Percentiles rank a stretch among this genome's conserved stretches.
Evolutionary conservation across 2,113 vertebrate genomes (phyloP).

Genomic region (Columba janthina): DNA sequence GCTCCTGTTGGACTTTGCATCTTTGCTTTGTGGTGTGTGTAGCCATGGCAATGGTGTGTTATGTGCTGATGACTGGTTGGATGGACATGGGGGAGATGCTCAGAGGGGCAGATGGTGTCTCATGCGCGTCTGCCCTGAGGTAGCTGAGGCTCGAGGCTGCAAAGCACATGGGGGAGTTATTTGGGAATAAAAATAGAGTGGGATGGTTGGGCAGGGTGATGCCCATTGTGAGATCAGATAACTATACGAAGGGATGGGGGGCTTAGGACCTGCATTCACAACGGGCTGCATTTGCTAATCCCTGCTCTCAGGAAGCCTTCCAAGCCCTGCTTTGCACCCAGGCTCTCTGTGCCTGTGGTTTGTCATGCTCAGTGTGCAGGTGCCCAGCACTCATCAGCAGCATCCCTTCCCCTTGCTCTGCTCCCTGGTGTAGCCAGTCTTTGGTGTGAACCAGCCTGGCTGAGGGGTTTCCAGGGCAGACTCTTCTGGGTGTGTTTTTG

Average conservation of each 20-base stretch:
- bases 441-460: neutral
- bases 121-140: neutral
- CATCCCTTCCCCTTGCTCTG: neutral
- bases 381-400: neutral
- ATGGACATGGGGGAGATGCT: neutral
- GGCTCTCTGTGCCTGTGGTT: fast-evolving
- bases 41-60: neutral
- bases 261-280: neutral
- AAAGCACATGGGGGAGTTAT: fast-evolving
- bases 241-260: fast-evolving
- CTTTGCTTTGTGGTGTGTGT: neutral
- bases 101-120: neutral
- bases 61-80: neutral
- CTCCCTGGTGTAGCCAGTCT: neutral
- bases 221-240: fast-evolving
- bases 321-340: no score
- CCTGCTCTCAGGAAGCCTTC: neutral
- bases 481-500: neutral
- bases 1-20: neutral
- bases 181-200: neutral
- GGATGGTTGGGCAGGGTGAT: neutral
- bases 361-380: fast-evolving
- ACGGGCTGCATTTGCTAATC: neutral
- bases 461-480: neutral
- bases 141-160: neutral